These are phyloP conservation scores for Cylloceria caligata DNA, from an alignment of 2,888 invertebrate species.

Conservation along the genomic window DNA sequence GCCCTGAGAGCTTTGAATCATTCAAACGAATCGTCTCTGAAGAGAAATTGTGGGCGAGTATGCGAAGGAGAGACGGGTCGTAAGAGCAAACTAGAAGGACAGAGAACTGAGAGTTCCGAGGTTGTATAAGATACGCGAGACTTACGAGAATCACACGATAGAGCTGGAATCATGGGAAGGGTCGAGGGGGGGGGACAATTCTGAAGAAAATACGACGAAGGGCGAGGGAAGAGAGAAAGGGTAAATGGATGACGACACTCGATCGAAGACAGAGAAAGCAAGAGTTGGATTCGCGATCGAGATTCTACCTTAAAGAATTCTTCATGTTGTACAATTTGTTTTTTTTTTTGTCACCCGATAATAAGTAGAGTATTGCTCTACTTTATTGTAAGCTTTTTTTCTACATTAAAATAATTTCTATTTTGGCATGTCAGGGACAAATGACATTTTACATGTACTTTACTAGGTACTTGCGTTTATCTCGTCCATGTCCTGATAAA, in stretches of 20 bases:
- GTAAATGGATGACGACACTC: conserved; percentile 52
- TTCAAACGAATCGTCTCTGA: conserved; percentile 63
- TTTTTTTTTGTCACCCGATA: conserved; percentile 13
- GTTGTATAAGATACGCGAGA: conserved; percentile 61
- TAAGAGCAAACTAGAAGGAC: conserved; percentile 25
- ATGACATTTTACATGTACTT: too few species aligned
- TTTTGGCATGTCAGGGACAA: too few species aligned
- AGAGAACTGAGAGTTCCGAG: conserved; percentile 33
- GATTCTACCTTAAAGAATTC: conserved; percentile 45
- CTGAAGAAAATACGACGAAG: conserved; percentile 37
- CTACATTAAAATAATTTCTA: too few species aligned
- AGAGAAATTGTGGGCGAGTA: conserved; percentile 39
- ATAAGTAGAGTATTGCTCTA: conserved; percentile 32
- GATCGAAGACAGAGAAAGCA: conserved; percentile 40
- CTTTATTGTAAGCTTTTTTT: too few species aligned
- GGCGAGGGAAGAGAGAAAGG: conserved; percentile 13
- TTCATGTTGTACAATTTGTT: conserved; percentile 17
- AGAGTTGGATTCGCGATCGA: conserved; percentile 35
- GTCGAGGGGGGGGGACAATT: not conserved
- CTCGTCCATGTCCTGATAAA: not conserved
- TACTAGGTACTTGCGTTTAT: not conserved
- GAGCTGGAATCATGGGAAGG: conserved; percentile 9
- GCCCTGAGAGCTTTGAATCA: conserved; percentile 62
- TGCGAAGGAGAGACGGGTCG: conserved; percentile 3
- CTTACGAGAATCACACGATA: conserved; percentile 53